These are phyloP conservation scores for Centruroides vittatus DNA, from an alignment of 1,140 invertebrate species.

Conservation along the genomic window DNA sequence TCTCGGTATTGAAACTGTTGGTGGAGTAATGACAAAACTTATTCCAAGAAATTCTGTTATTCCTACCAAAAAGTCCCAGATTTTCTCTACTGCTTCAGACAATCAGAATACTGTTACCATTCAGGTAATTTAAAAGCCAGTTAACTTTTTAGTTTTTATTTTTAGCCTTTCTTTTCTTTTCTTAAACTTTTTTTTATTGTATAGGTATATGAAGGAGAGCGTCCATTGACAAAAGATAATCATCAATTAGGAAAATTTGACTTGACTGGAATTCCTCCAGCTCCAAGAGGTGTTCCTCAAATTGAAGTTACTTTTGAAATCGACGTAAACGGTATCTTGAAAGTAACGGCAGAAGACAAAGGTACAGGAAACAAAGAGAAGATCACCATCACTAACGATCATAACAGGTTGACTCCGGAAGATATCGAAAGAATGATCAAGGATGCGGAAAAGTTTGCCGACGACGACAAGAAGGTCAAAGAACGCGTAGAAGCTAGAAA, in stretches of 20 bases:
- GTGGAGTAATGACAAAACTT: conserved; percentile 98
- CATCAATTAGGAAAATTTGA: conserved; percentile 96
- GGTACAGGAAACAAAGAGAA: conserved; percentile 96
- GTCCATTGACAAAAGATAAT: conserved; percentile 99
- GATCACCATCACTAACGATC: conserved; percentile 97
- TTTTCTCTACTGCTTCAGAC: conserved; percentile 97
- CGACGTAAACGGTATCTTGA: conserved; percentile 93
- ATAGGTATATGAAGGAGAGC: conserved; percentile 84
- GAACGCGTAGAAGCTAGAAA: conserved; percentile 85
- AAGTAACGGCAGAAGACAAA: conserved; percentile 93
- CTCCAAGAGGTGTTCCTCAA: conserved; percentile 73
- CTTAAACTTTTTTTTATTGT: no score
- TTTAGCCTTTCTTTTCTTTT: no score
- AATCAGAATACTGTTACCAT: conserved; percentile 99
- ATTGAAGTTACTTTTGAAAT: conserved; percentile 96
- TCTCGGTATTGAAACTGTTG: conserved; percentile 98
- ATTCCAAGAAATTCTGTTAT: conserved; percentile 97
- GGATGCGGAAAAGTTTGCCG: conserved; percentile 95
- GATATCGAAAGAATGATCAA: conserved; percentile 98
- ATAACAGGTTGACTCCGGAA: conserved; percentile 89
- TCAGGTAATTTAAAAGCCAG: conserved; percentile 38
- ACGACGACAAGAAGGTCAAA: conserved; percentile 96
- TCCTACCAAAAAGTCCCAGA: conserved; percentile 98
- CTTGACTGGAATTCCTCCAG: conserved; percentile 93
- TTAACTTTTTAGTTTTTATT: no score